These are phyloP conservation scores for Emydoidea blandingii DNA, from an alignment of 2,797 vertebrate genomes.

Conservation along the genomic window DNA sequence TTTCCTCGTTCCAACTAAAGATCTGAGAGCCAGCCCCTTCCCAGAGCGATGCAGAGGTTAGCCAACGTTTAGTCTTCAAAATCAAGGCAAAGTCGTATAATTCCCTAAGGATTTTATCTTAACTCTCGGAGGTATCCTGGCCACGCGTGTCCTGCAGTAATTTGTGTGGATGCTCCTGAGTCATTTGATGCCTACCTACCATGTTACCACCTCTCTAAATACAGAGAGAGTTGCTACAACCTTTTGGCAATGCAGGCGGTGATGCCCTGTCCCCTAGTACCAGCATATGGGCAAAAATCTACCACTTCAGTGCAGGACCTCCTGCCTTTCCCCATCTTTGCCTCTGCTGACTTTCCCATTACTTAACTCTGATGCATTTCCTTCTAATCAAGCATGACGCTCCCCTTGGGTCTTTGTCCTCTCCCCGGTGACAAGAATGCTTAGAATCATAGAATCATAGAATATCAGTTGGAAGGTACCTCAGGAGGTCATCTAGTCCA, in stretches of 20 bases:
- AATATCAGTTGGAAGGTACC: no score
- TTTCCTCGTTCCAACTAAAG: slow-evolving; percentile 65
- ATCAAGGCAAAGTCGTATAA: background rate
- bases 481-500: no score
- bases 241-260: background rate
- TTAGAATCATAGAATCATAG: no score
- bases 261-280: background rate
- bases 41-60: background rate
- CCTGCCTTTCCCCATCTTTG: fast-evolving
- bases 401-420: background rate
- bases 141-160: background rate
- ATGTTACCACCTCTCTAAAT: background rate
- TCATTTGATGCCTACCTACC: background rate
- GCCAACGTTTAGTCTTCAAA: background rate
- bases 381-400: no score
- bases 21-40: slow-evolving; percentile 61
- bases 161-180: background rate
- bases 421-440: background rate
- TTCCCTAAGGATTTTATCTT: background rate
- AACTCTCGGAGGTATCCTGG: background rate
- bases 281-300: background rate
- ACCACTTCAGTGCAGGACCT: background rate
- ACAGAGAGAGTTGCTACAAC: background rate
- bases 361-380: background rate
- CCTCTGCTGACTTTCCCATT: background rate